A percentile compares a stretch with the other conserved stretches of the same genome.
Conservation (phyloP, 2,113 vertebrate species). For the Oncorhynchus nerka region DNA sequence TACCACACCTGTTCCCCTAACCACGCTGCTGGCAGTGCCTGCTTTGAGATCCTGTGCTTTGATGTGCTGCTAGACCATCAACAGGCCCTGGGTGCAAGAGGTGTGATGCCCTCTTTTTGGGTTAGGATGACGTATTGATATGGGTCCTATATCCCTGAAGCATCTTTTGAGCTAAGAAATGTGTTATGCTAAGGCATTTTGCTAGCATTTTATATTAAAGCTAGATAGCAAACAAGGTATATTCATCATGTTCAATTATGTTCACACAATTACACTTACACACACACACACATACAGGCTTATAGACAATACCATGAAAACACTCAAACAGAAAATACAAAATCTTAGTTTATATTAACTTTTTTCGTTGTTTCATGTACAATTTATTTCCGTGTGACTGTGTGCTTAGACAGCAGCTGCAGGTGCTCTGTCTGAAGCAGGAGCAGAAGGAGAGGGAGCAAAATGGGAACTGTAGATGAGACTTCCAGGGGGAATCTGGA, state of each 20-base stretch:
- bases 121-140: too few relatives aligned
- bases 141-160: too few relatives aligned
- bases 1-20: conserved; percentile 79
- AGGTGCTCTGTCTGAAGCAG: conserved; percentile 77
- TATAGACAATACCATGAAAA: not conserved
- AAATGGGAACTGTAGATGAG: conserved; percentile 63
- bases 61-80: conserved; percentile 74
- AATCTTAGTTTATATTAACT: too few relatives aligned
- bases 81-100: conserved; percentile 79
- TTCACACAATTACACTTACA: not conserved
- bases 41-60: conserved; percentile 79
- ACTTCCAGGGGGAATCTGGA: conserved; percentile 76
- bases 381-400: not conserved
- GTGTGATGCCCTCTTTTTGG: conserved; percentile 40
- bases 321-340: not conserved
- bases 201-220: too few relatives aligned
- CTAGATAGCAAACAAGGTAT: too few relatives aligned
- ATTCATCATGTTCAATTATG: not conserved
- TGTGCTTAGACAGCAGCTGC: conserved; percentile 75
- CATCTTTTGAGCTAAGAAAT: too few relatives aligned
- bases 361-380: too few relatives aligned
- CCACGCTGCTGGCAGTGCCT: conserved; percentile 71
- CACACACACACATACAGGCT: too few relatives aligned
- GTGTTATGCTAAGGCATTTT: not conserved
- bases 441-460: conserved; percentile 61